These are phyloP conservation scores for Carlito syrichta DNA, from an alignment of 2,113 vertebrate species.

Conservation along the genomic window DNA sequence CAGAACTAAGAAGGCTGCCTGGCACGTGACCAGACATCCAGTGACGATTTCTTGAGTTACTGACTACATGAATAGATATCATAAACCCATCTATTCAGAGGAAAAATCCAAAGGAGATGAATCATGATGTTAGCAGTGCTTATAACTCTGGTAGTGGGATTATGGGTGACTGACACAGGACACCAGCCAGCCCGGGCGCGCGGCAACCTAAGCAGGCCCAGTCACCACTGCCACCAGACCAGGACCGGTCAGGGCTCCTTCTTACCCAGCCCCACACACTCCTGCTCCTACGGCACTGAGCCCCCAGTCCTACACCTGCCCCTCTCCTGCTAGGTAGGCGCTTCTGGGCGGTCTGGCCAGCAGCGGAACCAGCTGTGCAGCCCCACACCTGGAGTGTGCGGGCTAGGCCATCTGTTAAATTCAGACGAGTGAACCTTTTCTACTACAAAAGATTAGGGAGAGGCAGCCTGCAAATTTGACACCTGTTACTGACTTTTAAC, in stretches of 20 bases:
- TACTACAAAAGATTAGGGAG: background rate
- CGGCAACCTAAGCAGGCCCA: background rate
- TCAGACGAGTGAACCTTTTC: background rate
- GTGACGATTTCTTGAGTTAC: background rate
- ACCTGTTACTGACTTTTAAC: slow-evolving; percentile 46
- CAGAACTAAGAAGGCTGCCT: background rate
- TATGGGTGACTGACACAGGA: background rate
- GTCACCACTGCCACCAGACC: background rate
- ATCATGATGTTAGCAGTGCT: background rate
- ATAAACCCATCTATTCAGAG: background rate
- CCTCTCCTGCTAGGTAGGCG: background rate
- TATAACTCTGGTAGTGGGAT: background rate
- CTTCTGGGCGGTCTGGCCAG: background rate
- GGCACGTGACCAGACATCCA: background rate
- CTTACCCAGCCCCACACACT: background rate
- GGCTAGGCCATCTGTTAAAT: background rate
- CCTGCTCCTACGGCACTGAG: background rate
- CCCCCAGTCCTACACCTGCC: background rate
- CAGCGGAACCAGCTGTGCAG: background rate
- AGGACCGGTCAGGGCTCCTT: background rate
- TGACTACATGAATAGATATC: background rate
- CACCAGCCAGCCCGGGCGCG: background rate
- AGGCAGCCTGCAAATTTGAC: background rate
- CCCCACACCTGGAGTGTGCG: background rate
- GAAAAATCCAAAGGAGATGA: slow-evolving; percentile 26